Base-by-base conservation (phyloP, 2,888 invertebrate genomes). In the Ecliptopera silaceata region DNA sequence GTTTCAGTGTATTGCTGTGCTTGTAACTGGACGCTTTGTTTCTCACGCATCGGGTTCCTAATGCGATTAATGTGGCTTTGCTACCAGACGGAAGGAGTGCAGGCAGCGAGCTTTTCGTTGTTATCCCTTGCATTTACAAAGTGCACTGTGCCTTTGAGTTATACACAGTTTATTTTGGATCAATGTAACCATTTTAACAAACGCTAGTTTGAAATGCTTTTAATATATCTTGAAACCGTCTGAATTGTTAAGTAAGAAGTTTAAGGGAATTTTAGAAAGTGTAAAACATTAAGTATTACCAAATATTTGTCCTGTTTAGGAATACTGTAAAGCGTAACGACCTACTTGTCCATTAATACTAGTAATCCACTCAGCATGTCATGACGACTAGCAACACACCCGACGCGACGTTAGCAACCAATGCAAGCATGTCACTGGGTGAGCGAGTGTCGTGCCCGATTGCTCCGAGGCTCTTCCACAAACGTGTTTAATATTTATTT, bases 21-120 rank as follows among this genome's bases (percentile, higher is more conserved):
- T 70, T 69, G 77, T 75, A 77, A 78, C 72, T 68, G 66, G 70
- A 75, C 63, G 69, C 73, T 72, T 74, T 72, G 74, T 73, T 79
- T 80, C 79, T 74, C 77, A 79, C 78, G 79, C 74, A 65, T 77
- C 72, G 56, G 62, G 65, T 77, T 74, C 71, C 67, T 70, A 69
- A 71, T 62, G 66, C 63, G 60, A 72, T 72, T 72, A 69, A 70
- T 69, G 65, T 70, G 51, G 50, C 55, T 61, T 62, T 54, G 34
- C 48, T 58, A 47, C 56, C 34, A 55, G 48, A 54, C 47, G 50
- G 51, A 48, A 56, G 51, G 45, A 26, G 50, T 49, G 49, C 41
- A 53, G 46, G 49, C 41, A 53, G 46, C 32, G 11, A 53, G 49
- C 45, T 48, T 49, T 43, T 42, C 26, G 32, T 8, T 53, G 47